Evolutionary conservation across 2,113 vertebrate species (phyloP).

Genomic region (Corynorhinus townsendii): DNA sequence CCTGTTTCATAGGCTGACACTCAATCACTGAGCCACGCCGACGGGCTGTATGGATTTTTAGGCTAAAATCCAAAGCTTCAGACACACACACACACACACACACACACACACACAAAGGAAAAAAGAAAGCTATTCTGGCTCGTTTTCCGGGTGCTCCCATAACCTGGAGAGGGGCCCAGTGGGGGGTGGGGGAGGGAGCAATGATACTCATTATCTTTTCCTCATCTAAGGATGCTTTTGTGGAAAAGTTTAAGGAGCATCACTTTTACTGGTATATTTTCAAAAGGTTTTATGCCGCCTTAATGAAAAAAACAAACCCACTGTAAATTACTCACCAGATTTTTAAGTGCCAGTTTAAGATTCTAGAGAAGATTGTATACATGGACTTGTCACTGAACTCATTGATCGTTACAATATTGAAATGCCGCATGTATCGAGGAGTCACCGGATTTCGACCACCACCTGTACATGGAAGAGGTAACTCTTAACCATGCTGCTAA

Average conservation of each 20-base stretch:
- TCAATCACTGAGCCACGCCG: no score
- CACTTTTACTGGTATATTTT: neutral
- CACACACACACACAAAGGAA: neutral
- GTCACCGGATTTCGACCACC: conserved; percentile 92
- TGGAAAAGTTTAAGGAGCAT: neutral
- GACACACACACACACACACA: neutral
- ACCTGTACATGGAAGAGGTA: conserved; percentile 76
- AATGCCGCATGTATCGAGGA: conserved; percentile 90
- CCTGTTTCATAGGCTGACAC: no score
- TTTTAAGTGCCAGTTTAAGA: conserved; percentile 89
- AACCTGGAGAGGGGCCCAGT: no score
- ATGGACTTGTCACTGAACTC: conserved; percentile 92
- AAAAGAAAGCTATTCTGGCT: neutral
- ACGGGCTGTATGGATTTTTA: neutral
- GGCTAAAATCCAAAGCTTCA: neutral
- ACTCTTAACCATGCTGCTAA: neutral
- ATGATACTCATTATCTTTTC: neutral
- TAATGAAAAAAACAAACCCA: neutral
- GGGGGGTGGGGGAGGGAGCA: neutral
- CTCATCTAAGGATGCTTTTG: neutral
- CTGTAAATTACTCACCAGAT: conserved; percentile 80
- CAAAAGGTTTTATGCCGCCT: neutral
- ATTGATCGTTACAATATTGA: conserved; percentile 91
- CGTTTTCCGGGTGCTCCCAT: neutral
- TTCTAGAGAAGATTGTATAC: conserved; percentile 92